Base-by-base conservation (phyloP, 2,113 vertebrate species). In the Centropus unirufus region DNA sequence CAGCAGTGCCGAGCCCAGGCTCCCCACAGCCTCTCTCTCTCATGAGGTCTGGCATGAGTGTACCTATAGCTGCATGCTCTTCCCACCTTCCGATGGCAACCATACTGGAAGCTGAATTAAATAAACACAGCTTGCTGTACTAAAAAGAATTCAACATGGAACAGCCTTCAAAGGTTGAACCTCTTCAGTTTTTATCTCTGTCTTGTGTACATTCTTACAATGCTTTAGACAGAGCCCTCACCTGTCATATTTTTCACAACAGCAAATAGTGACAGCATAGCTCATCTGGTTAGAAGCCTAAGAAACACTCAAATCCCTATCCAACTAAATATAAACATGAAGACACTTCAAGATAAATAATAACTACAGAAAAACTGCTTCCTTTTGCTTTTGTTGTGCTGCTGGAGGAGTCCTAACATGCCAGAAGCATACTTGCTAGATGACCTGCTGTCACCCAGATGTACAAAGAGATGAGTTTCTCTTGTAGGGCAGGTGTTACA, bases 401-500 rank as follows among this genome's bases (percentile, higher is more conserved):
- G 42, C 30, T 69, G 40, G 20, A 86, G 51, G 36, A 40, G 36
- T 49, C 63, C 27, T 24, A 32, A 27, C 0, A 2, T 9, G 34
- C 70, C 3, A 0, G 22, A 29, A 47, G 13, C 5, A 14, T 51
- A 62, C 34, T 36, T 59, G 42, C 29, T 47, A 20, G 30, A 32
- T 57, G 34, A 32, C 8, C 27, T 62, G 36, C n/a, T 76, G 24
- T 49, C 36, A 58, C 16, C n/a, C 51, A 32, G 36, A 51, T 6
- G 10, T 8, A n/a, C 0, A 0, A 4, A 40, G 22, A 24, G 57
- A 59, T 21, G 27, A 82, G 55, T 63, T 76, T 73, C 54, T 73
- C 36, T 52, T 3, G 2, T 1, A 67, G 59, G 49, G 30, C 44
- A 62, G 11, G 13, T 3, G 3, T 18, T 79, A 6, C 1, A 5